Percentiles rank a stretch among this genome's conserved stretches.
phyloP scores from a whole-genome alignment of 2,888 invertebrate genomes.

The Pseudococcus longispinus region DNA sequence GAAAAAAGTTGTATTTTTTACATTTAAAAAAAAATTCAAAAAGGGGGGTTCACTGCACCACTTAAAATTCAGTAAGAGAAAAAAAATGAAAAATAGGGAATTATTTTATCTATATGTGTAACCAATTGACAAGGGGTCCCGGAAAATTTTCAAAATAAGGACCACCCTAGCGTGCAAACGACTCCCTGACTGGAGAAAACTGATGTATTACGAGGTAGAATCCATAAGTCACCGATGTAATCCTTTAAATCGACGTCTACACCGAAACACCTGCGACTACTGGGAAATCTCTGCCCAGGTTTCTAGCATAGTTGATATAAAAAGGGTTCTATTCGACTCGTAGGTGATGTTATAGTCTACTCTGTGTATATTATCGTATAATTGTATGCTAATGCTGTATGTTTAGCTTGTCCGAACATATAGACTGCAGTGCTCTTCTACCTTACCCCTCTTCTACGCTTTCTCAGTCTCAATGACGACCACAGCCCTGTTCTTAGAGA shows the following conservation, averaged over 20 bases:
- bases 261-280: background rate
- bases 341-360: background rate
- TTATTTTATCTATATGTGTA: too few relatives aligned
- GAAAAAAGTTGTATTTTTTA: too few relatives aligned
- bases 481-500: background rate
- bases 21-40: too few relatives aligned
- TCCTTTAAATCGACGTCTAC: background rate
- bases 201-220: background rate
- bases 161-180: background rate
- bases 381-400: constrained; percentile 45
- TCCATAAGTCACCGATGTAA: background rate
- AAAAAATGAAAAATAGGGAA: too few relatives aligned
- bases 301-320: background rate
- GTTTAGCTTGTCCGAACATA: constrained; percentile 25
- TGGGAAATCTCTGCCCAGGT: background rate
- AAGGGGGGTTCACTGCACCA: too few relatives aligned
- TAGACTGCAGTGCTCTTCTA: background rate
- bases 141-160: too few relatives aligned
- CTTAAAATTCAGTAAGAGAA: too few relatives aligned
- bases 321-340: background rate
- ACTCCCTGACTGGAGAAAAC: background rate
- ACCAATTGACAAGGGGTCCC: too few relatives aligned
- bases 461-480: background rate
- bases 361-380: background rate
- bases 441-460: background rate